Base-by-base conservation (phyloP, 2,888 invertebrate genomes). In the Poecilus cupreus region DNA sequence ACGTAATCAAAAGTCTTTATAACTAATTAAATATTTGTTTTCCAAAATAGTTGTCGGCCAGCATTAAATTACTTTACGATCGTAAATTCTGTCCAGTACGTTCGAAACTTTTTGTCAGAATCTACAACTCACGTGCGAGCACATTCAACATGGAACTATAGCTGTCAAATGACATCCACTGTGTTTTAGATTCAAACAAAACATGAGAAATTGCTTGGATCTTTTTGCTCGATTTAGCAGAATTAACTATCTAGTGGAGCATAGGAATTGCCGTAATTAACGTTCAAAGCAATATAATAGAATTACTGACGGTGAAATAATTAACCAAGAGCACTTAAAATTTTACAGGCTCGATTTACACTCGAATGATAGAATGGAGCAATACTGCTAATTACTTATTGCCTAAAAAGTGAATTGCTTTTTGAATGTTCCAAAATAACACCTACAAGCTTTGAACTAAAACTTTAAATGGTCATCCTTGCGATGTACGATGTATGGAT, bases 221-320 rank as follows among this genome's bases (percentile, higher is more conserved):
- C 75, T 75, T 75, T 75, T 75, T 75, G 75, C 75, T 6, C 75
- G 20, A 75, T 75, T 75, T 51, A 51, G 24, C 51, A 13, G 75
- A 75, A 75, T 75, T 75, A 75, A 75, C 51, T 51, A 22, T 49
- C 75, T 51, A 75, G 49, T 46, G 54, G 54, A 54, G 54, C 54
- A 54, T 11, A 54, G 54, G 6, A 54, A 54, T 72, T 46, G 43
- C 46, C 43, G 72, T 24, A 72, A 72, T 72, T 72, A 72, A 46
- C 46, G 72, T 46, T 72, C 72, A 46, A 72, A 43, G 24, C 43
- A 24, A 24, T 72, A 39, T 72, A 72, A 72, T 46, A 43, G 46
- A 72, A 72, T 72, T 46, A 72, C 72, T 24, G 43, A 72, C 46
- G 46, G 24, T 72, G 24, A 72, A 72, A 72, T 72, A 72, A 46